Percentiles rank a stretch among this genome's conserved stretches.
These are phyloP conservation scores for Zele albiditarsus DNA, from an alignment of 2,888 invertebrate species.

Conservation along the genomic window DNA sequence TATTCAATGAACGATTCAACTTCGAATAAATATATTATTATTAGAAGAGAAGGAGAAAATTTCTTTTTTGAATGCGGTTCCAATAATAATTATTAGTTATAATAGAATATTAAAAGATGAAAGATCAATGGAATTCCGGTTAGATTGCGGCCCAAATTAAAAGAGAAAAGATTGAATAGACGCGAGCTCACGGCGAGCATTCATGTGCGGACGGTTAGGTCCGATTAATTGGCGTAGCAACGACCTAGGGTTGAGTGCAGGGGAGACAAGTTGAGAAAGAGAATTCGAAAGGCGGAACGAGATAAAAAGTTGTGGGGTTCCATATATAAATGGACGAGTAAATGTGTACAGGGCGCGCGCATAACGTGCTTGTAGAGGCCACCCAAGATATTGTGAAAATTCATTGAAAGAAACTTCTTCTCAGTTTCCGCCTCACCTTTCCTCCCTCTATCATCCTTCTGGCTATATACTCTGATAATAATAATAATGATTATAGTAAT, in stretches of 20 bases:
- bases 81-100: not conserved
- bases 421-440: slow-evolving; percentile 18
- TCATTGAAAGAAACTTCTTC: slow-evolving; percentile 34
- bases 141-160: slow-evolving; percentile 17
- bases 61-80: not conserved
- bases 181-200: slow-evolving; percentile 12
- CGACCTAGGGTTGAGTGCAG: not conserved
- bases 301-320: not conserved
- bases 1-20: not conserved
- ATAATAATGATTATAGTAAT: slow-evolving; percentile 40
- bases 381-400: slow-evolving; percentile 27
- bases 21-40: not conserved
- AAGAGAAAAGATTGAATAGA: slow-evolving; percentile 15
- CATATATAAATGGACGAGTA: not conserved
- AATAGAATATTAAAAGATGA: not conserved
- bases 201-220: slow-evolving; percentile 47
- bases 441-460: not conserved
- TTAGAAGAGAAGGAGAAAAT: not conserved
- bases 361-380: not conserved
- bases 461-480: slow-evolving; percentile 16
- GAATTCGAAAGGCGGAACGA: not conserved
- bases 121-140: slow-evolving; percentile 26
- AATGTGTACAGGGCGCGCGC: not conserved
- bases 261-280: not conserved
- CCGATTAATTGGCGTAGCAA: slow-evolving; percentile 51